Base-by-base conservation (phyloP, 2,888 invertebrate species). In the Spisula subtruncata region DNA sequence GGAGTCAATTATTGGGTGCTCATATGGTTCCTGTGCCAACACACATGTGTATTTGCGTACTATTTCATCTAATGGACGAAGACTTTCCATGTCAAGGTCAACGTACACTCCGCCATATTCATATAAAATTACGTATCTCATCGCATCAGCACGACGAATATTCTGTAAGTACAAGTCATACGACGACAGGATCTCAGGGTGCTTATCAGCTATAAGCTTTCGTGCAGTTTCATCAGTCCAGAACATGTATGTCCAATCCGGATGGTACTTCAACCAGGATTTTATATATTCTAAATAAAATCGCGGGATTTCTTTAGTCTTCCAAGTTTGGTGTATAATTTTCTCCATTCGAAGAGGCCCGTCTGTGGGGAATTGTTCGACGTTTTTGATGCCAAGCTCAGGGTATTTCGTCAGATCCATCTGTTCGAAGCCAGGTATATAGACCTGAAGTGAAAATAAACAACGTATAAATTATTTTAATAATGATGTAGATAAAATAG, bases 91-190 rank as follows among this genome's bases (percentile, higher is more conserved):
- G 83, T 96, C 96, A 87, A 96, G 89, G 86, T 96, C 96, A 0
- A 95, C 95, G 92, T 96, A 96, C 0, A 96, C 93, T 4, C 96
- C 96, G n/a, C 96, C 96, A 93, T 94, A 96, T 87, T 96, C 95
- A 87, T 96, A 94, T 89, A 96, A 92, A 29, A 96, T 94, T 46
- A 96, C 93, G 90, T 96, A 96, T 79, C 96, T 92, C 90, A 96
- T 91, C 12, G 95, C 95, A 90, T 96, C 96, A 25, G 96, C 96
- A 41, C 96, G 90, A 48, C 95, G 94, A 48, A 95, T 96, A 46
- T 93, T 93, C 85, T 95, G 93, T 10, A 93, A 83, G 88, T 96
- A 96, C 20, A 92, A 92, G 87, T 96, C 94, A 91, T 93, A 96
- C 6, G 93, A 91, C 10, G 92, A 83, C 41, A 96, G 90, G 54